phyloP scores from a whole-genome alignment of 30 jellyfish, hydroid and myxozoan genomes.

The Phacellophora camtschatica region DNA sequence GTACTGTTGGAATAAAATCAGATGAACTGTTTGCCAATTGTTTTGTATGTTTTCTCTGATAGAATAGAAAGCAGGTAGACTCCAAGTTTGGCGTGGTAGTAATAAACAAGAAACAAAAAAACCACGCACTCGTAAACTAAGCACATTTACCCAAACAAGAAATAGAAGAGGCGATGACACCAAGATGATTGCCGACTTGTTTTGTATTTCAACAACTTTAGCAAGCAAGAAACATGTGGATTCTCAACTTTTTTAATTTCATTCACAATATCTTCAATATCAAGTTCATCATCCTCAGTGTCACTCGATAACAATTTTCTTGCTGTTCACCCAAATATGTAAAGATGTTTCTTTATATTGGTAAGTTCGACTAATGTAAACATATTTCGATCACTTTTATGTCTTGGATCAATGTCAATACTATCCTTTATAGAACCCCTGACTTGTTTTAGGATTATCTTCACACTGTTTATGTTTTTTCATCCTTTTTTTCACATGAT shows the following conservation, averaged over 20 bases:
- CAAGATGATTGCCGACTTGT: too few species aligned
- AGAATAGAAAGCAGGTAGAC: too few species aligned
- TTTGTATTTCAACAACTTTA: too few species aligned
- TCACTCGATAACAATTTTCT: not conserved
- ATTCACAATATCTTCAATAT: not conserved
- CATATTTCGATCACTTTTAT: not conserved
- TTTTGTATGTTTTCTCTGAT: too few species aligned
- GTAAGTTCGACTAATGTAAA: not conserved
- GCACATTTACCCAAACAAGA: too few species aligned
- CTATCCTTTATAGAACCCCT: not conserved
- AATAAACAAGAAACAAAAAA: too few species aligned
- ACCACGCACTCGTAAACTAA: too few species aligned
- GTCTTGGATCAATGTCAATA: not conserved
- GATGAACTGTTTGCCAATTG: too few species aligned
- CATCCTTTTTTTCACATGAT: not conserved
- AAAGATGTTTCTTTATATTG: not conserved
- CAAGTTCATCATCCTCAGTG: not conserved
- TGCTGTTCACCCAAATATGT: not conserved
- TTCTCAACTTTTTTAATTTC: not conserved
- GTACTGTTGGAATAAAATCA: too few species aligned
- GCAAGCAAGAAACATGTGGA: too few species aligned
- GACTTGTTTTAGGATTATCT: not conserved
- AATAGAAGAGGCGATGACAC: too few species aligned
- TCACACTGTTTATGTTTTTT: not conserved
- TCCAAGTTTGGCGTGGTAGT: too few species aligned